These are phyloP conservation scores for Pammene fasciana DNA, from an alignment of 2,888 invertebrate genomes.

Conservation along the genomic window DNA sequence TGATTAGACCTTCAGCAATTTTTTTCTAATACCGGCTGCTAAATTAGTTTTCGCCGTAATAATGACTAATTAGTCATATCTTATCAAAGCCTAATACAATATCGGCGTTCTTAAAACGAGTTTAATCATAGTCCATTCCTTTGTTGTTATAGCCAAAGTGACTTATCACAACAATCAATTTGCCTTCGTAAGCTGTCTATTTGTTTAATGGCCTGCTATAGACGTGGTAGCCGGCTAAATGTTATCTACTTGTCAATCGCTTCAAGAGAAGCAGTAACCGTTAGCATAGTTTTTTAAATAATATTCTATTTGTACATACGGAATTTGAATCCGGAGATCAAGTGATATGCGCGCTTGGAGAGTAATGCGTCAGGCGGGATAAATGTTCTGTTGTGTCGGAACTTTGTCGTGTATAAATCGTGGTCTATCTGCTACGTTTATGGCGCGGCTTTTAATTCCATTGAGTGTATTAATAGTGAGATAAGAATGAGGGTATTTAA, in stretches of 20 bases:
- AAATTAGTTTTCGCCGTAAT: conserved; percentile 37
- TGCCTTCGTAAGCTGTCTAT: conserved; percentile 72
- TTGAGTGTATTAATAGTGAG: conserved; percentile 29
- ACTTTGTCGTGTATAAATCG: conserved; percentile 40
- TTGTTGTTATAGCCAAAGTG: conserved; percentile 59
- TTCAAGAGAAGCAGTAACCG: conserved; percentile 62
- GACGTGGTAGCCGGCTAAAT: conserved; percentile 72
- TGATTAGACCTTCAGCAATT: conserved; percentile 27
- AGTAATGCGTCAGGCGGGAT: conserved; percentile 50
- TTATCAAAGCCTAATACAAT: conserved; percentile 38
- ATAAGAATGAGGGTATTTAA: conserved; percentile 18
- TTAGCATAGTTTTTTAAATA: conserved; percentile 46
- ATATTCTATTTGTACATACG: conserved; percentile 47
- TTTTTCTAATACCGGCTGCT: conserved; percentile 25
- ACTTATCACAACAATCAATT: conserved; percentile 80
- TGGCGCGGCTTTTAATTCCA: conserved; percentile 27
- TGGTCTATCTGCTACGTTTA: conserved; percentile 25
- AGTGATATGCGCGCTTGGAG: conserved; percentile 46
- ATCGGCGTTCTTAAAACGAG: conserved; percentile 33
- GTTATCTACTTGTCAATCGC: conserved; percentile 80
- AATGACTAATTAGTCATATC: conserved; percentile 32
- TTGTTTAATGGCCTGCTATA: conserved; percentile 75
- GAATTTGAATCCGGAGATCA: conserved; percentile 46
- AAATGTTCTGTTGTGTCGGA: conserved; percentile 51
- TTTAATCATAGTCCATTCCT: conserved; percentile 44